These are phyloP conservation scores for Bombyx mandarina DNA, from an alignment of 1,140 invertebrate genomes.

Conservation along the genomic window DNA sequence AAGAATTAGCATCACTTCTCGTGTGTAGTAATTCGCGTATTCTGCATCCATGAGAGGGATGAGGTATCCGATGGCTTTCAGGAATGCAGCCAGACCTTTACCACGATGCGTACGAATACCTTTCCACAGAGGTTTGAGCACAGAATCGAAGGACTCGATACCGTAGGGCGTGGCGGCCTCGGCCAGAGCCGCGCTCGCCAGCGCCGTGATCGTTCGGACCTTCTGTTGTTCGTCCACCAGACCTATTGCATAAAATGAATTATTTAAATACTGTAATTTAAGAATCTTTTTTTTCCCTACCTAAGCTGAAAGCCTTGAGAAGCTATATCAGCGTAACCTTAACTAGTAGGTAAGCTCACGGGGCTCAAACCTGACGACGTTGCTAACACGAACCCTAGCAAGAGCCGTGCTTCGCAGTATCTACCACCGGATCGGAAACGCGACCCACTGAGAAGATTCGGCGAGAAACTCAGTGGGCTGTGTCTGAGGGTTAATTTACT, in stretches of 20 bases:
- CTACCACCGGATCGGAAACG: no score
- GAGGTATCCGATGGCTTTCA: conserved; percentile 99
- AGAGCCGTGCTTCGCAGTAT: no score
- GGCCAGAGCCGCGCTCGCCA: conserved; percentile 97
- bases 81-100: conserved; percentile 98
- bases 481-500: no score
- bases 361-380: no score
- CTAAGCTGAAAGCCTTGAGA: no score
- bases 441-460: no score
- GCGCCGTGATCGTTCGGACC: conserved; percentile 96
- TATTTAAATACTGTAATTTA: neutral
- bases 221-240: conserved; percentile 91
- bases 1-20: conserved; percentile 99
- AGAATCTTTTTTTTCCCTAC: no score
- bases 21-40: conserved; percentile 99
- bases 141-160: conserved; percentile 99
- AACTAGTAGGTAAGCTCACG: no score
- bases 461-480: no score
- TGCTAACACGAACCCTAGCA: no score
- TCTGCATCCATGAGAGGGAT: conserved; percentile 99
- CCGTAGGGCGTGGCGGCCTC: conserved; percentile 99
- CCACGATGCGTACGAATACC: conserved; percentile 98
- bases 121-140: conserved; percentile 99
- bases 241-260: conserved; percentile 38
- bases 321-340: no score